A percentile compares a stretch with the other conserved stretches of the same genome.
Conservation (phyloP, 2,888 invertebrate genomes). For the Eremobia ochroleuca region DNA sequence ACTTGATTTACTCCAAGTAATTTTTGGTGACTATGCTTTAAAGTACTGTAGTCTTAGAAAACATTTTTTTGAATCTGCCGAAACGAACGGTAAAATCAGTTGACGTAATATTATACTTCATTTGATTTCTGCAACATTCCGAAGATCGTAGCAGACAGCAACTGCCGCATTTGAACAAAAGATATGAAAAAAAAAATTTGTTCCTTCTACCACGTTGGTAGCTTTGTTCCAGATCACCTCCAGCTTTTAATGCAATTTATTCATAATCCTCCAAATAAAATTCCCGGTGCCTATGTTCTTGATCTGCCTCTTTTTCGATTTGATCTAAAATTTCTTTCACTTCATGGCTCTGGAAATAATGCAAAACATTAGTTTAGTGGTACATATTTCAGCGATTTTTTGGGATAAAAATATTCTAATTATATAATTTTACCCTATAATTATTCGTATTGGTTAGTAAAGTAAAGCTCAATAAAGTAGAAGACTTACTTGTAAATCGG, state of each 20-base stretch:
- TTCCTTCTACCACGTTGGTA: constrained; percentile 12
- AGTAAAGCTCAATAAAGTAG: neutral
- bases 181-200: neutral
- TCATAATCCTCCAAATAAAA: constrained; percentile 26
- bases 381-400: neutral
- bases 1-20: constrained; percentile 49
- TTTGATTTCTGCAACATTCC: constrained; percentile 12
- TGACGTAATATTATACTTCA: constrained; percentile 8
- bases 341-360: constrained; percentile 72
- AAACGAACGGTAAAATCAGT: constrained; percentile 5
- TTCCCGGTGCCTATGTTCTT: constrained; percentile 28
- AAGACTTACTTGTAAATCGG: constrained; percentile 75
- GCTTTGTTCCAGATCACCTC: constrained; percentile 28
- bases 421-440: neutral
- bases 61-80: neutral
- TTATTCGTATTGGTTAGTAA: neutral
- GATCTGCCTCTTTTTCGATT: constrained; percentile 62
- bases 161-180: constrained; percentile 1
- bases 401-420: neutral
- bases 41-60: constrained; percentile 9
- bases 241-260: constrained; percentile 17
- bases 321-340: constrained; percentile 72
- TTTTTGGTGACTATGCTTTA: constrained; percentile 28
- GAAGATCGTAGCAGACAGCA: neutral
- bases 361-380: neutral